These are phyloP conservation scores for Aphelocoma coerulescens DNA, from an alignment of 2,113 vertebrate species.

Conservation along the genomic window DNA sequence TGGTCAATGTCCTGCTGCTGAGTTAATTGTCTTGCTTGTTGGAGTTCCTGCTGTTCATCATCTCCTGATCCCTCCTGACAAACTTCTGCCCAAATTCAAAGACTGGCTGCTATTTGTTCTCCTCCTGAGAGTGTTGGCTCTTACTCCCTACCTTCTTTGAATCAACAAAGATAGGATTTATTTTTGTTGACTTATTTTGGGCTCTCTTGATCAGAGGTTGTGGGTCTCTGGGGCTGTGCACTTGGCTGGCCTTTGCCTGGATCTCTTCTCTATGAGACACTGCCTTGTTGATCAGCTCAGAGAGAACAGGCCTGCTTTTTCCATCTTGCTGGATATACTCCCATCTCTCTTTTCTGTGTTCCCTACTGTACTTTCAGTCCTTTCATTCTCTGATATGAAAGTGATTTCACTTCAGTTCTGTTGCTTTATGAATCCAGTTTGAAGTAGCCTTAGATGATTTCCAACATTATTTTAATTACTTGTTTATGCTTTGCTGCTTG, in stretches of 20 bases:
- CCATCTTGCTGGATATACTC: conserved; percentile 41
- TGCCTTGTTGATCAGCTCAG: conserved; percentile 31
- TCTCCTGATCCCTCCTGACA: background rate
- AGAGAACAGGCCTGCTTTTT: conserved; percentile 47
- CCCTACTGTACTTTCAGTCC: background rate
- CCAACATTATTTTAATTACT: background rate
- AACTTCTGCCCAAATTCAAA: conserved; percentile 24
- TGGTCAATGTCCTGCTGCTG: background rate
- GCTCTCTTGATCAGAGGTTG: conserved; percentile 14
- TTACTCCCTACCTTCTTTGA: background rate
- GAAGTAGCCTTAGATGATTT: conserved; percentile 7
- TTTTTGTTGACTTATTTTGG: conserved; percentile 50
- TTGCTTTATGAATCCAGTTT: background rate
- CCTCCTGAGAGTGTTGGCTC: background rate
- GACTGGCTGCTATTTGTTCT: conserved; percentile 25
- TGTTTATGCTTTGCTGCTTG: background rate
- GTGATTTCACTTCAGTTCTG: conserved; percentile 26
- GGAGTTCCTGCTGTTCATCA: conserved; percentile 24
- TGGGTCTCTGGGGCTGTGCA: conserved; percentile 24
- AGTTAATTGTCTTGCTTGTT: conserved; percentile 16
- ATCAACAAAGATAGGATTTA: conserved; percentile 42
- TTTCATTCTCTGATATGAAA: conserved; percentile 4
- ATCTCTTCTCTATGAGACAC: background rate
- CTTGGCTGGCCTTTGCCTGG: conserved; percentile 37
- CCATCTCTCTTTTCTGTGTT: conserved; percentile 16